Base-by-base conservation (phyloP, 2,888 invertebrate species). In the Laspeyria flexula region DNA sequence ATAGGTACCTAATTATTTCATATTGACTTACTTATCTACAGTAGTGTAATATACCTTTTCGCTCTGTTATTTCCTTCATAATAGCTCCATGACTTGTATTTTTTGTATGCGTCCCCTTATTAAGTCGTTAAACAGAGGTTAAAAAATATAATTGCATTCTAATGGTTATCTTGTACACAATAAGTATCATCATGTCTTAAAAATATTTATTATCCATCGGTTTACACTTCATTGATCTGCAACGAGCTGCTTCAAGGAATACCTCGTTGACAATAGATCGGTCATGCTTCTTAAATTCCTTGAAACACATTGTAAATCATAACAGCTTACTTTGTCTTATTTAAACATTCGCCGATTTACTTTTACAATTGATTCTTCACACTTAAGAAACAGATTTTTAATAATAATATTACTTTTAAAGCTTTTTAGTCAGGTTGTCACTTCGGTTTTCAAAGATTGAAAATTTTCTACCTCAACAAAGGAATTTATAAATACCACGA, bases 181-280 rank as follows among this genome's bases (percentile, higher is more conserved):
- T 37, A 13, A 13, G 13, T 31, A 1, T 13, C 3, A 7, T 7
- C 13, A 13, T n/a, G n/a, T n/a, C n/a, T 35, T 27, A 23, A 37
- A 34, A 39, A 13, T n/a, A n/a, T n/a, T 23, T 33, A 27, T 41
- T 12, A 42, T 3, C 33, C 65, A 65, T 73, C 72, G 72, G 57
- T 72, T 70, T 63, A 77, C 68, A 78, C 77, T 71, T 75, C 73
- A 75, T 63, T 77, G 79, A 71, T 72, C 73, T 61, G 71, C 76
- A 77, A 75, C 71, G 73, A 77, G 65, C 63, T 75, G 72, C 74
- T 82, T 81, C 81, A 75, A 79, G 65, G 76, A 85, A 86, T 66
- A 65, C 45, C 65, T 65, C 53, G 50, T 61, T 60, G 58, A 80
- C 79, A 81, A 80, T 81, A 63, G 66, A 58, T 53, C 56, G 57